Base-by-base conservation (phyloP, 2,797 vertebrate genomes). In the Microhierax caerulescens region DNA sequence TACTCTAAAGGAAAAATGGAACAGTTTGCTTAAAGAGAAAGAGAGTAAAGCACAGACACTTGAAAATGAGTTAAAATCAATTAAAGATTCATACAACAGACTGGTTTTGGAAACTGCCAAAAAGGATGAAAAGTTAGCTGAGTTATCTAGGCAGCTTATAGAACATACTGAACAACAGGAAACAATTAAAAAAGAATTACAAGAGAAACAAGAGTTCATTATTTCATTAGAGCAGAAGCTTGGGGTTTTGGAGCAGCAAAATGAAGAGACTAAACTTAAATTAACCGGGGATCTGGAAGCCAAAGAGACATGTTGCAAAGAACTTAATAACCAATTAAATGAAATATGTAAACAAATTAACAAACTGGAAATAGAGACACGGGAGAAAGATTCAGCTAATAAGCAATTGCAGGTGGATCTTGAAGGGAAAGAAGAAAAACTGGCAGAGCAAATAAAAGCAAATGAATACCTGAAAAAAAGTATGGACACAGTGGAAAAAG, bases 31-130 rank as follows among this genome's bases (percentile, higher is more conserved):
- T 27, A 65, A 96, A 9, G 98, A 98, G 65, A 98, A 95, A 75
- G 96, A 97, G 23, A 85, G 41, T 41, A 84, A 96, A 93, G 98
- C 98, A 53, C 95, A 98, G 93, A 91, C 32, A 2, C 97, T 98
- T 91, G 98, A 98, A 81, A 98, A 96, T n/a, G 99, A 99, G 50
- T 94, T 99, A 36, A 99, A 99, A 86, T 96, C 98, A 8, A 36
- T 98, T 57, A 99, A 98, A 95, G 99, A 99, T 14, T 98, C 98
- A 17, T 97, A 98, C 51, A 99, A 99, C 94, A 97, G 96, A 47
- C 97, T 99, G 25, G 78, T 98, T 78, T 97, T 97, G 41, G 98
- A 99, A 87, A 97, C 98, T 24, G 88, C 97, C 47, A 98, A 98
- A 85, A 98, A 98, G 81, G 97, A 96, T 43, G 82, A 94, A 8